phyloP scores from a whole-genome alignment of 2,113 vertebrate species.

The Chloroceryle aenea region DNA sequence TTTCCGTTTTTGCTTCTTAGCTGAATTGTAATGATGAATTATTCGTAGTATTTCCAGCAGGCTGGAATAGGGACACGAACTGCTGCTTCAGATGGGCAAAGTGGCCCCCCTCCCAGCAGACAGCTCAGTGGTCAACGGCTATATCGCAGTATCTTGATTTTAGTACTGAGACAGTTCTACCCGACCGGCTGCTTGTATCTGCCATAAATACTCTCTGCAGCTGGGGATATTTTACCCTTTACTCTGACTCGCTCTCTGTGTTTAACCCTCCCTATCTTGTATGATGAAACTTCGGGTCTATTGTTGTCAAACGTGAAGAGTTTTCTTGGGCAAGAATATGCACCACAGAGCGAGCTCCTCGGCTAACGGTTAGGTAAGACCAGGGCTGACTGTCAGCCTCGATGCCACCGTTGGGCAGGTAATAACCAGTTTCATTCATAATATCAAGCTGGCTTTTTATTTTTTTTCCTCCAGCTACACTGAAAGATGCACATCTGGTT shows the following conservation, averaged over 20 bases:
- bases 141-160: background rate
- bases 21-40: background rate
- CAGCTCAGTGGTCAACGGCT: background rate
- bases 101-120: background rate
- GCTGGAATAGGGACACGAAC: background rate
- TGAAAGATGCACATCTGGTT: background rate
- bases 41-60: background rate
- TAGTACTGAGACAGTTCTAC: background rate
- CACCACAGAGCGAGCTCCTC: background rate
- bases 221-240: background rate
- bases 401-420: background rate
- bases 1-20: background rate
- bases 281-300: background rate
- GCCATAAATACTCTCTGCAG: rapidly evolving
- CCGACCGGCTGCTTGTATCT: rapidly evolving
- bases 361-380: background rate
- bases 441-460: background rate
- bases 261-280: background rate
- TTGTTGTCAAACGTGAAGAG: background rate
- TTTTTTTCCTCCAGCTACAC: background rate
- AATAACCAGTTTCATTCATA: background rate
- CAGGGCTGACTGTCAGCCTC: background rate
- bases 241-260: background rate
- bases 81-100: background rate
- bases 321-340: background rate